Evolutionary conservation across 2,888 invertebrate genomes (phyloP).

Genomic region (Philereme vetulata): DNA sequence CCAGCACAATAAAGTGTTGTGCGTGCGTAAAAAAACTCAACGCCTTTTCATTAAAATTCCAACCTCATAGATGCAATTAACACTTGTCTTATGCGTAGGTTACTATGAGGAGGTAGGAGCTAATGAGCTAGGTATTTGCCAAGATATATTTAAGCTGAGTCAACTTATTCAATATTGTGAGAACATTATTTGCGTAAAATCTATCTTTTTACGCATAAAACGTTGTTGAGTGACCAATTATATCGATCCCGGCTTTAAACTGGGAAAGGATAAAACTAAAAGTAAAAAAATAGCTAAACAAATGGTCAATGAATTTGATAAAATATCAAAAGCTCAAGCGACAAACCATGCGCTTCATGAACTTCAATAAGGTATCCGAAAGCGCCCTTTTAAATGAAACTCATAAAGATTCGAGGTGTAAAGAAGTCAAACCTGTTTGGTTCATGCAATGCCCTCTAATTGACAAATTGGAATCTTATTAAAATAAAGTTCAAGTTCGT

Average conservation of each 20-base stretch:
- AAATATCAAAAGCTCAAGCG: slow-evolving; percentile 22
- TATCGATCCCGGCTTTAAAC: neutral
- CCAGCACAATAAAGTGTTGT: neutral
- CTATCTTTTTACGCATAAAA: neutral
- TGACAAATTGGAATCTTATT: slow-evolving; percentile 90
- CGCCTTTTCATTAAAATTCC: neutral
- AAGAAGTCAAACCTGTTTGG: slow-evolving; percentile 79
- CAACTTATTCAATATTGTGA: slow-evolving; percentile 20
- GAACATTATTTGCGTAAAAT: slow-evolving; percentile 14
- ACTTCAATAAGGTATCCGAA: slow-evolving; percentile 50
- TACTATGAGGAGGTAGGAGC: neutral
- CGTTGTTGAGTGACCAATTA: neutral
- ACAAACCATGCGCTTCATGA: slow-evolving; percentile 40
- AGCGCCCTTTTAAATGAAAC: slow-evolving; percentile 60
- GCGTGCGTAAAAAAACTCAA: neutral
- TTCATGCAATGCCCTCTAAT: slow-evolving; percentile 84
- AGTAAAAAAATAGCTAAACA: slow-evolving; percentile 1
- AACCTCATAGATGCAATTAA: neutral
- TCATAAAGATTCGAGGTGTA: slow-evolving; percentile 71
- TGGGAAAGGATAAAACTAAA: neutral
- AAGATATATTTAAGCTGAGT: slow-evolving; percentile 25
- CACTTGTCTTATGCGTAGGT: neutral
- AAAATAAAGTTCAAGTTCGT: slow-evolving; percentile 84
- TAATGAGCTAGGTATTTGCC: slow-evolving; percentile 27
- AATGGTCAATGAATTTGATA: slow-evolving; percentile 9